Conservation (phyloP, 2,888 invertebrate genomes). For the Eugnorisma glareosa region DNA sequence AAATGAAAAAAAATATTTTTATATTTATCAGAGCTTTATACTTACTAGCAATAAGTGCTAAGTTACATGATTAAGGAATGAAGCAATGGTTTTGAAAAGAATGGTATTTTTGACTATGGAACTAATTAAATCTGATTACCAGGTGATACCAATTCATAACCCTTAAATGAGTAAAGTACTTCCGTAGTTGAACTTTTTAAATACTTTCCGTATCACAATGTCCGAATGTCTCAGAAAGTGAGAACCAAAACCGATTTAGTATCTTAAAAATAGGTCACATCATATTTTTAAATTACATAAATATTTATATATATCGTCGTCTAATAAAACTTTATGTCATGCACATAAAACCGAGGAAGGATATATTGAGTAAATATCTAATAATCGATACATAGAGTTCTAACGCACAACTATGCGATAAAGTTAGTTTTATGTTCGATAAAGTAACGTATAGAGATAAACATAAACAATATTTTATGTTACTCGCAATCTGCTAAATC, state of each 20-base stretch:
- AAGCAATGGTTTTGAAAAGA: not conserved
- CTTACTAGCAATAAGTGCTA: not conserved
- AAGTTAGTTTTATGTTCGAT: conserved; percentile 86
- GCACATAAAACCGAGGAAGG: conserved; percentile 61
- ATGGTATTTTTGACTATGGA: not conserved
- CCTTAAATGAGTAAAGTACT: not conserved
- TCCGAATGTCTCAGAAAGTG: not conserved
- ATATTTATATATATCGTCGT: conserved; percentile 57
- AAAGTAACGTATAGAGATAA: conserved; percentile 85
- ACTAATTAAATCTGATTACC: not conserved
- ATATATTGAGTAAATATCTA: conserved; percentile 70
- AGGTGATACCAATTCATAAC: not conserved
- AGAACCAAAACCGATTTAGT: not conserved
- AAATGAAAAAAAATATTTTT: too few relatives aligned
- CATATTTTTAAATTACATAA: conserved; percentile 49
- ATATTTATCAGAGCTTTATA: not conserved
- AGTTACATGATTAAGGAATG: not conserved
- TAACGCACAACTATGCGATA: conserved; percentile 82
- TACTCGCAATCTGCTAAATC: conserved; percentile 86
- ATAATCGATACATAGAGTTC: conserved; percentile 79
- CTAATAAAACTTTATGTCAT: conserved; percentile 54
- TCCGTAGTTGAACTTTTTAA: not conserved
- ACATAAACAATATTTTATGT: conserved; percentile 89
- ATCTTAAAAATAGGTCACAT: conserved; percentile 34
- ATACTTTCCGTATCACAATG: not conserved